Conservation (phyloP, 2,113 vertebrate species). For the Bufo bufo region DNA sequence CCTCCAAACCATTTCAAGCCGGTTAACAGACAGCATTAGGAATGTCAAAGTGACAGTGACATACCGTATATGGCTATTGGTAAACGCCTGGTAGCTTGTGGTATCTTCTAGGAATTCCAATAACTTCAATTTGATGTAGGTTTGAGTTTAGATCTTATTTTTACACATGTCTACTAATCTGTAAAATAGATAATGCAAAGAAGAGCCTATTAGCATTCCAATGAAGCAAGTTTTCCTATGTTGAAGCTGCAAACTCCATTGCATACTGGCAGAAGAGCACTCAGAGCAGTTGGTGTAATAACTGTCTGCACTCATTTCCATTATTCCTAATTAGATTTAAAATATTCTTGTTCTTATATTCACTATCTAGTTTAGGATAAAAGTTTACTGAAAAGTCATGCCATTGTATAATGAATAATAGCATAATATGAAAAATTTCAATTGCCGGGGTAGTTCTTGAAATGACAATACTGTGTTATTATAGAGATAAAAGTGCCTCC, state of each 20-base stretch:
- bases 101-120: constrained; percentile 21
- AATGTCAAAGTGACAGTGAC: too few relatives aligned
- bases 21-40: neutral
- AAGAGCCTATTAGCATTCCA: constrained; percentile 51
- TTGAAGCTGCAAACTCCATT: neutral
- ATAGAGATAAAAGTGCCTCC: neutral
- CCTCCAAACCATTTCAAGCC: too few relatives aligned
- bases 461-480: neutral
- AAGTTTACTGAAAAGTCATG: neutral
- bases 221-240: constrained; percentile 43
- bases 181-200: constrained; percentile 37
- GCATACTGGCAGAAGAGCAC: constrained; percentile 14
- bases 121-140: constrained; percentile 41
- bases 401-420: too few relatives aligned
- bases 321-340: neutral
- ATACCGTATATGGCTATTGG: too few relatives aligned
- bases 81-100: too few relatives aligned
- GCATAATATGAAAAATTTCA: neutral
- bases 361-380: neutral
- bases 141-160: constrained; percentile 51
- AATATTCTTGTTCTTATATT: neutral
- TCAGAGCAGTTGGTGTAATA: constrained; percentile 1
- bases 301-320: neutral
- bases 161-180: constrained; percentile 46
- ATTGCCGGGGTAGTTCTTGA: neutral